These are phyloP conservation scores for Pollicipes pollicipes DNA, from an alignment of 1,140 invertebrate species.

Conservation along the genomic window DNA sequence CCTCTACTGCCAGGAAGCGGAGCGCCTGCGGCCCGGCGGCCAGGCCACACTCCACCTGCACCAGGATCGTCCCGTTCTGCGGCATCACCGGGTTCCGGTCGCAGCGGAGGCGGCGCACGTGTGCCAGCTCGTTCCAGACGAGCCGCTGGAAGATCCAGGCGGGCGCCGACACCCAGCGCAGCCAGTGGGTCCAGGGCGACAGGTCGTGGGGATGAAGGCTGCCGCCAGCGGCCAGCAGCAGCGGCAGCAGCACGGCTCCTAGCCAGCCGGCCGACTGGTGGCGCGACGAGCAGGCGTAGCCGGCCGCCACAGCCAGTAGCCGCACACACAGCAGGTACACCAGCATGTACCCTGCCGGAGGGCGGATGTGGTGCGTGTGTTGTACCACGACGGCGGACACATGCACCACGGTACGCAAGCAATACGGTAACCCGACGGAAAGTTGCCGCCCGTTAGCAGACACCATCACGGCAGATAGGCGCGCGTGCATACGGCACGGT, in stretches of 20 bases:
- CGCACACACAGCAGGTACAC: conserved; percentile 51
- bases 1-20: conserved; percentile 15
- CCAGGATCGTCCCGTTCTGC: conserved; percentile 14
- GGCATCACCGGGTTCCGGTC: conserved; percentile 18
- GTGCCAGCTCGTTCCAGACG: conserved; percentile 13
- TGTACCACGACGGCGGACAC: too few species aligned
- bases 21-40: conserved; percentile 16
- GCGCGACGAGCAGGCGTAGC: conserved; percentile 33
- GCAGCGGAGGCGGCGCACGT: conserved; percentile 14
- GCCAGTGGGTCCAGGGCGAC: conserved; percentile 17
- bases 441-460: too few species aligned
- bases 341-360: conserved; percentile 47
- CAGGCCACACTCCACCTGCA: conserved; percentile 18
- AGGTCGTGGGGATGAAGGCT: conserved; percentile 13
- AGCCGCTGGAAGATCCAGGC: conserved; percentile 16
- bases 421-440: too few species aligned
- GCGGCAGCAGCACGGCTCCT: too few species aligned
- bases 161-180: conserved; percentile 18
- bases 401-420: too few species aligned
- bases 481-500: too few species aligned
- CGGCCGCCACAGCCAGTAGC: conserved; percentile 43
- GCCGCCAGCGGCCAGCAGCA: conserved; percentile 34
- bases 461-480: too few species aligned
- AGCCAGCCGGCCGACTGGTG: too few species aligned
- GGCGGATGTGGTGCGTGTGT: too few species aligned